Evolutionary conservation across 2,797 vertebrate genomes (phyloP).

Genomic region (Bovichtus diacanthus): DNA sequence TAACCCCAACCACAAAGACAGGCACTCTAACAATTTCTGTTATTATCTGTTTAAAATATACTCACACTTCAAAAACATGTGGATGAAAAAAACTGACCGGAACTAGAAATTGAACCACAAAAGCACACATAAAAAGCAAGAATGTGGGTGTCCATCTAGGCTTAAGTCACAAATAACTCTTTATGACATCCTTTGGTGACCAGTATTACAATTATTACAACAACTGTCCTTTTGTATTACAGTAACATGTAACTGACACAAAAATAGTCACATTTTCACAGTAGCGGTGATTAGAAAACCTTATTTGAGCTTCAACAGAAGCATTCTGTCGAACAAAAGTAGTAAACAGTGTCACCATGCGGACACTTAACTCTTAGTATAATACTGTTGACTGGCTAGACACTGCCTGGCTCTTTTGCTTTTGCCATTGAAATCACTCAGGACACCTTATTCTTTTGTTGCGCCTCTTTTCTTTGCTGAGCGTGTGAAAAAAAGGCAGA

Average conservation of each 20-base stretch:
- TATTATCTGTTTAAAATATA: background rate
- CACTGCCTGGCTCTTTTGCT: background rate
- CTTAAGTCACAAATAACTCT: background rate
- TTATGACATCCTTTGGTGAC: background rate
- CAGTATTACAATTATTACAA: background rate
- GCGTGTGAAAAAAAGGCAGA: slow-evolving; percentile 19
- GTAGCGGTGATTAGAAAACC: background rate
- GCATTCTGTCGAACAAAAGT: too few species aligned
- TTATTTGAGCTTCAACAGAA: background rate
- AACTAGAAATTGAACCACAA: background rate
- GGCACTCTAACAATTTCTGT: background rate
- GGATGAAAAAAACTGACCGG: background rate
- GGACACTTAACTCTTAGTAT: background rate
- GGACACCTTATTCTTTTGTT: slow-evolving; percentile 33
- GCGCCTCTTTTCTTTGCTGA: slow-evolving; percentile 26
- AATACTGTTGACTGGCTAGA: slow-evolving; percentile 2
- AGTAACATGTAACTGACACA: background rate
- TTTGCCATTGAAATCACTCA: slow-evolving; percentile 20
- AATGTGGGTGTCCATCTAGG: background rate
- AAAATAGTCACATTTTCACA: background rate
- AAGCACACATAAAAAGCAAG: background rate
- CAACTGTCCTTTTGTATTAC: background rate
- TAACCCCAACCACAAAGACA: background rate
- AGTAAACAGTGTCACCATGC: background rate
- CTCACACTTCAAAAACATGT: background rate